Evolutionary conservation across 2,113 vertebrate species (phyloP), one percentile per base, ranked within the genome.

Genomic region (Solenodon paradoxus): DNA sequence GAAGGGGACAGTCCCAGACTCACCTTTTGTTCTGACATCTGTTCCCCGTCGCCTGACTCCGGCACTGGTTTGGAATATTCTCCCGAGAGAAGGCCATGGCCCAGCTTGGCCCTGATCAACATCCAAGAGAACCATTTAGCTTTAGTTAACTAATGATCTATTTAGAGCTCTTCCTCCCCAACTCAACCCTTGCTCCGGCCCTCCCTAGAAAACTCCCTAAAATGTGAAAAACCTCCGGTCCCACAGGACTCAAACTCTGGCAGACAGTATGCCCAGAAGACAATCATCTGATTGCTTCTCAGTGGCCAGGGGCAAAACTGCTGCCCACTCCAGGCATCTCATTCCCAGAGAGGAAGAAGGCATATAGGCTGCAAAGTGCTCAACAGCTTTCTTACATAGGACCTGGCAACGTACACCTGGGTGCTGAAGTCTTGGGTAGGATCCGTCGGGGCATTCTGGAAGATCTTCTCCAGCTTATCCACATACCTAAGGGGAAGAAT

Each of bases 341-440:
- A n/a, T n/a, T n/a, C 0, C 9, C 64, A 75, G 35, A 19, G 90
- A 40, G 38, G 40, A 45, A 13, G 13, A 19, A 22, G 30, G 42
- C 16, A 49, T 7, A 28, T 0, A 2, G 40, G 51, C 88, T 26
- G 19, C 7, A 12, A 71, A 55, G 59, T 17, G 28, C 74, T 45
- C 68, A 9, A 30, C 1, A 53, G 82, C 74, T 59, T 45, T 26
- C 15, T 49, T 42, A 71, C 53, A 42, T 47, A 97, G 81, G 97
- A 79, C 68, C 24, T 40, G 35, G 86, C 97, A 93, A 99, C 99
- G 94, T 98, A 99, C 99, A 99, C 99, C 99, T 99, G 99, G 78
- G 99, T 99, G 98, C 99, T 99, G 98, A 99, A 99, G 98, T 99
- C 99, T 98, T 99, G 99, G 16, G 99, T 99, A 55, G 99, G 99